A percentile compares a stretch with the other conserved stretches of the same genome.
These are phyloP conservation scores for Otocyon megalotis DNA, from an alignment of 2,113 vertebrate genomes.

Conservation along the genomic window DNA sequence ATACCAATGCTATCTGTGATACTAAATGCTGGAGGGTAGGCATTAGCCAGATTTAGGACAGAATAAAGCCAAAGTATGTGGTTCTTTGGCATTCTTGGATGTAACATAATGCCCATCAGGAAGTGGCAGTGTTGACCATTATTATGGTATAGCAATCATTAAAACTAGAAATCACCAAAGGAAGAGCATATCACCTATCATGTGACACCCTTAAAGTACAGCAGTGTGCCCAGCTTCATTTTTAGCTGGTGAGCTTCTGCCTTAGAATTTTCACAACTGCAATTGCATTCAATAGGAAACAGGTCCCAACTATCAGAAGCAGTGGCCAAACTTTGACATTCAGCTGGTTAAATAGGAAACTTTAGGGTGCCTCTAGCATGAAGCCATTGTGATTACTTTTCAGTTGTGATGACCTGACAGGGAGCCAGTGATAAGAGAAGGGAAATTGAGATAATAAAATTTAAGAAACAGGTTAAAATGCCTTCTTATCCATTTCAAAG, in stretches of 20 bases:
- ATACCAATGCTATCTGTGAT: neutral
- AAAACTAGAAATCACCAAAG: neutral
- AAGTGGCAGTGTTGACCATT: neutral
- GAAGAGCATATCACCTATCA: neutral
- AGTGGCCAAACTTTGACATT: neutral
- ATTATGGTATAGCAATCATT: neutral
- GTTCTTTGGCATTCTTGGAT: neutral
- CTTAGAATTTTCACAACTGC: conserved; percentile 10
- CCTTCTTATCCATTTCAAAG: neutral
- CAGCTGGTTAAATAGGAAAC: neutral
- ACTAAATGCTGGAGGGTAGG: neutral
- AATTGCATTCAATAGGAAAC: neutral
- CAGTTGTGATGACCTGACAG: neutral
- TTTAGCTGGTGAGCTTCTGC: neutral
- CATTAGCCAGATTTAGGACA: neutral
- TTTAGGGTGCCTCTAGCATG: neutral
- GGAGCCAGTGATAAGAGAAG: neutral
- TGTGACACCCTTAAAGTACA: neutral
- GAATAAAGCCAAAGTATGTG: neutral
- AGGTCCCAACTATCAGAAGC: neutral
- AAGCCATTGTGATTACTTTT: neutral
- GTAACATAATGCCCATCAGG: neutral
- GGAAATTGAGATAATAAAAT: neutral
- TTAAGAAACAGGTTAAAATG: neutral
- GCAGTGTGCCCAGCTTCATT: neutral